Evolutionary conservation across 2,113 vertebrate species (phyloP).

Genomic region (Brachypteracias leptosomus): DNA sequence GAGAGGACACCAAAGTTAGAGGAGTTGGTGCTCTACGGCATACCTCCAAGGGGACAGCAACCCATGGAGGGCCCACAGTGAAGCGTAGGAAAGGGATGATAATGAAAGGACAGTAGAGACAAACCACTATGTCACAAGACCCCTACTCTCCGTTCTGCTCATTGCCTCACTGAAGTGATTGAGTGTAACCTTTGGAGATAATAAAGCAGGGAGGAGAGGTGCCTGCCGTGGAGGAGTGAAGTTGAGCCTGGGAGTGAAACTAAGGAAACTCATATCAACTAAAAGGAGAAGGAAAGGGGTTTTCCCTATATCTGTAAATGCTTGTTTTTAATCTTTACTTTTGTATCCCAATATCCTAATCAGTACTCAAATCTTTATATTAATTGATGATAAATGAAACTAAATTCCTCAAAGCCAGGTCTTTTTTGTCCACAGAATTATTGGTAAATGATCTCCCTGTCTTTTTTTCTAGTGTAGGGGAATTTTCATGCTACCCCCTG

Average conservation of each 20-base stretch:
- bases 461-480: neutral
- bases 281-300: neutral
- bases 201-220: neutral
- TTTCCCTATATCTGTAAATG: neutral
- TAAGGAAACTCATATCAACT: neutral
- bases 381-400: neutral
- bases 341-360: neutral
- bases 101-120: neutral
- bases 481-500: neutral
- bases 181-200: fast-evolving
- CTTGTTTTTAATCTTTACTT: neutral
- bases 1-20: neutral
- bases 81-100: neutral
- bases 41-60: neutral
- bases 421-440: neutral
- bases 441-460: neutral
- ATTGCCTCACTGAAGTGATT: neutral
- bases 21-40: neutral
- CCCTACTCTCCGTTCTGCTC: neutral
- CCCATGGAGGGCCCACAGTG: neutral
- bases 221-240: neutral
- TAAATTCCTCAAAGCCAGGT: neutral
- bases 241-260: neutral
- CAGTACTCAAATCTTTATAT: neutral
- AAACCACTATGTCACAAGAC: neutral